Evolutionary conservation across 2,113 vertebrate genomes (phyloP).

Genomic region (Callithrix jacchus): DNA sequence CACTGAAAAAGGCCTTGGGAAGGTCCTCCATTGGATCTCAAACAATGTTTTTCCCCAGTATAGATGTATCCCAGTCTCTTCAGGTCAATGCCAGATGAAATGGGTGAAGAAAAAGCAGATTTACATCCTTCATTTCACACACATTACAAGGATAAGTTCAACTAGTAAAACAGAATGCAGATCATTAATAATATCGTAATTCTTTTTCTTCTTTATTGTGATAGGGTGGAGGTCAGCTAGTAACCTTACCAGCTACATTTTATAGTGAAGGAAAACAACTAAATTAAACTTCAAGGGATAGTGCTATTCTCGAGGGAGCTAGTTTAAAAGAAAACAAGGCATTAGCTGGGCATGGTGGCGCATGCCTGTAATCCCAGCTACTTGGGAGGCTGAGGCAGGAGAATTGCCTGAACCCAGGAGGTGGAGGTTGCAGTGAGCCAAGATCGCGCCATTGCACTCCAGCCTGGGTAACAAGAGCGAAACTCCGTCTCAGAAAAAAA

Average conservation of each 20-base stretch:
- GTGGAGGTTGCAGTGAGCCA: too few species aligned
- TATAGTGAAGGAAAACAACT: conserved; percentile 16
- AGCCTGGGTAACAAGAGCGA: too few species aligned
- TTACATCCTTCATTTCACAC: neutral
- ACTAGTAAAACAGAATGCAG: neutral
- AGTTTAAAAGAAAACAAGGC: neutral
- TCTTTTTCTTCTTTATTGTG: neutral
- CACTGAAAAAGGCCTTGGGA: neutral
- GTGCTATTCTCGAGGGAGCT: neutral
- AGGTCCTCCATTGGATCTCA: neutral
- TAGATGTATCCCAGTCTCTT: neutral
- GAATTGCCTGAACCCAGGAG: too few species aligned
- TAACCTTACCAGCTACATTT: neutral
- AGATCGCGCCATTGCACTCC: too few species aligned
- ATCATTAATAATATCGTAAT: neutral
- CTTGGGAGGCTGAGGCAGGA: too few species aligned
- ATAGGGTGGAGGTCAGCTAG: neutral
- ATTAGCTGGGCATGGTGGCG: too few species aligned
- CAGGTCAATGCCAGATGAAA: neutral
- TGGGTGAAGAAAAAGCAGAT: neutral
- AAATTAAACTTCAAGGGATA: neutral
- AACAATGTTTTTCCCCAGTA: neutral
- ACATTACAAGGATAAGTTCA: neutral
- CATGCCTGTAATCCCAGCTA: too few species aligned
- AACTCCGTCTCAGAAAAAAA: too few species aligned